Conservation (phyloP, 2,113 vertebrate species). For the Ochotona curzoniae region DNA sequence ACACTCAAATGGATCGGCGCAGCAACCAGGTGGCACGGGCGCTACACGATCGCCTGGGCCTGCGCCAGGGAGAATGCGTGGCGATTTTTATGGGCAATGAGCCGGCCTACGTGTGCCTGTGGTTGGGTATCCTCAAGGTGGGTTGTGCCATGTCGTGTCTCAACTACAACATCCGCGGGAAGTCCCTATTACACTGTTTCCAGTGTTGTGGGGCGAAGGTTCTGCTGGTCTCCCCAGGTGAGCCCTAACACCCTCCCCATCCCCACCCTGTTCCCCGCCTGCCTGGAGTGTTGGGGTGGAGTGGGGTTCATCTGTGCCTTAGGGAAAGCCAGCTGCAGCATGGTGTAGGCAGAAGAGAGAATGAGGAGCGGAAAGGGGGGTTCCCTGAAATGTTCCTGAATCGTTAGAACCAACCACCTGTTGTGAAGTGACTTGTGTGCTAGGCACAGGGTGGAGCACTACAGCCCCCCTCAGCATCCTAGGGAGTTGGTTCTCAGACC, state of each 20-base stretch:
- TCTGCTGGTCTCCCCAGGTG: conserved; percentile 90
- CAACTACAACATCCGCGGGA: conserved; percentile 88
- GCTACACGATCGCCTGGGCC: conserved; percentile 81
- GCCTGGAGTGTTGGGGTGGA: no score
- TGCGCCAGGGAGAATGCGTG: conserved; percentile 86
- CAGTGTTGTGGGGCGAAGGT: conserved; percentile 87
- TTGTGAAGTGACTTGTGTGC: background rate
- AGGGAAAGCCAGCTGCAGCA: no score
- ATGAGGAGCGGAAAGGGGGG: no score
- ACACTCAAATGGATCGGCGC: conserved; percentile 81
- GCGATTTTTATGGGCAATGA: conserved; percentile 90
- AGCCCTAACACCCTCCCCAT: background rate
- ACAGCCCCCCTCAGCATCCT: background rate
- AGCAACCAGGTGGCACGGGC: conserved; percentile 88
- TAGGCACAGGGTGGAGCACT: background rate
- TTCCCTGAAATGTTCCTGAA: background rate
- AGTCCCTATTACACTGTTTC: conserved; percentile 90
- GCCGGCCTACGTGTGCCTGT: conserved; percentile 89
- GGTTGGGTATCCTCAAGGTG: conserved; percentile 90
- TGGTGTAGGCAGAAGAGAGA: background rate
- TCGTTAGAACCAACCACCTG: background rate
- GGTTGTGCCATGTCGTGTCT: conserved; percentile 91
- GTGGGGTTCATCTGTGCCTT: background rate
- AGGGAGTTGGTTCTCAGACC: background rate
- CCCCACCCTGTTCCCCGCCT: background rate